Conservation (phyloP, 2,888 invertebrate genomes). For the Phortica magna region DNA sequence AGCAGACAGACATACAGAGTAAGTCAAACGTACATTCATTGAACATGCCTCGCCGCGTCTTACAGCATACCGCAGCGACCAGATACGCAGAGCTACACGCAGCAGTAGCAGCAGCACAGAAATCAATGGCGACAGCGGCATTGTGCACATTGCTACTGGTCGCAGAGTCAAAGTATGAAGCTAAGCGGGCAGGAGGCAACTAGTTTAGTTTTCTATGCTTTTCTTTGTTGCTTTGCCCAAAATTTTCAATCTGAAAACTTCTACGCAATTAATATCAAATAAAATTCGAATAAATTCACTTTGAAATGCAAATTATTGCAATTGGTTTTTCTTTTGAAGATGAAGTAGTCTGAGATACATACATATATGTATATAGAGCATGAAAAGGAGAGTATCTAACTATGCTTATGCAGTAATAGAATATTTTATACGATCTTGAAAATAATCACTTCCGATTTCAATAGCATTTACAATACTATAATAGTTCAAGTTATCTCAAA, state of each 20-base stretch:
- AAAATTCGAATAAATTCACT: slow-evolving; percentile 78
- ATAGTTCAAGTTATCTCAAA: no score
- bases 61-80: slow-evolving; percentile 40
- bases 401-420: no score
- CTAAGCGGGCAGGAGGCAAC: slow-evolving; percentile 37
- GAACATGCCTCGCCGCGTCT: slow-evolving; percentile 31
- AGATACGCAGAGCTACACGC: slow-evolving; percentile 36
- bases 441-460: no score
- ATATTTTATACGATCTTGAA: no score
- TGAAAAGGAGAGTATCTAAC: no score
- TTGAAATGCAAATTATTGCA: slow-evolving; percentile 74
- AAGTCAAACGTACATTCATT: slow-evolving; percentile 7
- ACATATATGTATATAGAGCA: no score
- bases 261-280: slow-evolving; percentile 78
- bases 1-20: background rate
- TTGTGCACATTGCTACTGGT: background rate
- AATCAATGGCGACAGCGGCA: slow-evolving; percentile 42
- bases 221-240: slow-evolving; percentile 45
- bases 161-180: slow-evolving; percentile 29
- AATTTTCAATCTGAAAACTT: slow-evolving; percentile 73
- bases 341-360: background rate
- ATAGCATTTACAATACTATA: no score
- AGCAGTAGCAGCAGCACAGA: slow-evolving; percentile 24
- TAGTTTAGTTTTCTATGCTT: background rate
- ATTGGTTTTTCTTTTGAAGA: slow-evolving; percentile 50